A percentile compares a stretch with the other conserved stretches of the same genome.
These are phyloP conservation scores for Perithous albicinctus DNA, from an alignment of 2,888 invertebrate genomes.

Conservation along the genomic window DNA sequence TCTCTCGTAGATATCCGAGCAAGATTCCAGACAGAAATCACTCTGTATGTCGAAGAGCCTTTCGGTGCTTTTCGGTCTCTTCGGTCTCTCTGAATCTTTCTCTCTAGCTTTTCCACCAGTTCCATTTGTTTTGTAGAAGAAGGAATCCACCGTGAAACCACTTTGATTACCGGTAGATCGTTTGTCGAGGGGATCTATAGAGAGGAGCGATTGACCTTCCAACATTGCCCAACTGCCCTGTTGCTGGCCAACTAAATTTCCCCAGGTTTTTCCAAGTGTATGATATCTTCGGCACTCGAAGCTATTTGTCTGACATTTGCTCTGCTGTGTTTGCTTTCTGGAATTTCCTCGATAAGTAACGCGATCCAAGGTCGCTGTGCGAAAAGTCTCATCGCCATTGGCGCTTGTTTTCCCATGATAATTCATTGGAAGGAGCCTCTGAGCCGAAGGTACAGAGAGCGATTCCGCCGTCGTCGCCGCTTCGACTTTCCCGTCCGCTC, in stretches of 20 bases:
- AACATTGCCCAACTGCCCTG: constrained; percentile 52
- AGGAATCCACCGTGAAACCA: constrained; percentile 71
- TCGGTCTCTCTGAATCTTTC: constrained; percentile 71
- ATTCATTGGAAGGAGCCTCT: constrained; percentile 72
- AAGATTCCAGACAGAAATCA: constrained; percentile 69
- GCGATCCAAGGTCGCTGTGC: constrained; percentile 81
- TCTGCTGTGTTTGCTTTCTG: constrained; percentile 75
- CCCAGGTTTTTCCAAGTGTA: constrained; percentile 76
- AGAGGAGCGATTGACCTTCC: constrained; percentile 70
- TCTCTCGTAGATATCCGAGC: constrained; percentile 52
- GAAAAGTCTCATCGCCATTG: constrained; percentile 72
- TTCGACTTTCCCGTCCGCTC: constrained; percentile 69
- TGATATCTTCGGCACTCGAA: constrained; percentile 79
- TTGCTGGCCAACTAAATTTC: constrained; percentile 58
- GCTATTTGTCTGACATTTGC: constrained; percentile 77
- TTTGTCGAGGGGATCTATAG: constrained; percentile 72
- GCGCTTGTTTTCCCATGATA: constrained; percentile 53
- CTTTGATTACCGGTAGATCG: constrained; percentile 68
- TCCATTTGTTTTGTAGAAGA: constrained; percentile 77
- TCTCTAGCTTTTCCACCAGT: constrained; percentile 73
- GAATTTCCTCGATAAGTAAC: constrained; percentile 78
- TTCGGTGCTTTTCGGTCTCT: constrained; percentile 81
- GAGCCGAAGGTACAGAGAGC: too few relatives aligned
- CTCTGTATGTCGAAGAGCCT: constrained; percentile 77
- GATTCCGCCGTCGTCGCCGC: too few relatives aligned